phyloP scores from a whole-genome alignment of 2,888 invertebrate species.

The Standfussiana lucernea region DNA sequence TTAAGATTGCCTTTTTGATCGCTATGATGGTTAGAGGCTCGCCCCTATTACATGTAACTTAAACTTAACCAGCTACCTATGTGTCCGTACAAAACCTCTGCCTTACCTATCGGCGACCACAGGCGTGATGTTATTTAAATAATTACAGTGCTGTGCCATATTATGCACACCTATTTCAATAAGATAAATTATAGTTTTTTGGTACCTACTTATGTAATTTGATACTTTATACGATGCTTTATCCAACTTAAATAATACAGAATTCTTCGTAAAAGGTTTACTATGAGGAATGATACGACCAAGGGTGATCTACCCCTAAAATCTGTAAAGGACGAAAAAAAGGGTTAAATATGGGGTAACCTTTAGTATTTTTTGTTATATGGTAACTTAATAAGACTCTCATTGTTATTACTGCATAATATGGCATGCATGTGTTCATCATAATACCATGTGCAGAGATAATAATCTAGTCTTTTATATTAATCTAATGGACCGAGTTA shows the following conservation, averaged over 20 bases:
- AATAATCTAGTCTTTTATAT: slow-evolving; percentile 6
- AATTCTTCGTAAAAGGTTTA: not conserved
- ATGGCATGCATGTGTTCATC: slow-evolving; percentile 30
- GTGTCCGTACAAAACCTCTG: not conserved
- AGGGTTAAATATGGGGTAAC: not conserved
- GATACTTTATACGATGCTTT: not conserved
- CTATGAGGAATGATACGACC: not conserved
- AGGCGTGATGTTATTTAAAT: not conserved
- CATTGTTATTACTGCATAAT: slow-evolving; percentile 22
- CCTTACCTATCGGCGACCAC: not conserved
- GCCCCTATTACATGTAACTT: not conserved
- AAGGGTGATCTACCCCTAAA: slow-evolving; percentile 18
- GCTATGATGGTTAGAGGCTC: not conserved
- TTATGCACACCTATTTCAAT: not conserved
- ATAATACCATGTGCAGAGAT: slow-evolving; percentile 15
- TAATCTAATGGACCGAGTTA: not conserved
- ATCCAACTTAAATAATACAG: not conserved
- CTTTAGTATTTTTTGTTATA: slow-evolving; percentile 1
- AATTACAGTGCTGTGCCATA: not conserved
- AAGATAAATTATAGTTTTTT: not conserved
- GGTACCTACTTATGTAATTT: not conserved
- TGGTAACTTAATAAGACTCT: slow-evolving; percentile 15
- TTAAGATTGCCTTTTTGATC: too few species aligned
- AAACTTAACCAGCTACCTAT: not conserved
- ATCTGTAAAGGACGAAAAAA: slow-evolving; percentile 4